Evolutionary conservation across 2,113 vertebrate genomes (phyloP).

Genomic region (Regulus satrapa): DNA sequence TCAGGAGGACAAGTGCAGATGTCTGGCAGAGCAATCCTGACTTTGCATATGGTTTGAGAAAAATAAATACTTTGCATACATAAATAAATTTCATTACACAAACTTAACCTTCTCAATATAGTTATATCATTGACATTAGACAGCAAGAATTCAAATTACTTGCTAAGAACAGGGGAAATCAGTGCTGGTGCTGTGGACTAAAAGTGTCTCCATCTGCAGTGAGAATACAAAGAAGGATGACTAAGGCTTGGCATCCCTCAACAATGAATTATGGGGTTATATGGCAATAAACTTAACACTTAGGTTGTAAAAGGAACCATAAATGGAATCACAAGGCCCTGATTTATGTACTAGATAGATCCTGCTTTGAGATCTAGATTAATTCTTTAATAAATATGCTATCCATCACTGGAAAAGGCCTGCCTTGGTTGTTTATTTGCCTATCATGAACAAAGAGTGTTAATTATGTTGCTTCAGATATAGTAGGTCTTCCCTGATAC

Average conservation of each 20-base stretch:
- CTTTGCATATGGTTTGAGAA: not conserved
- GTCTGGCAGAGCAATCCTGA: not conserved
- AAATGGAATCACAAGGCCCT: slow-evolving; percentile 70
- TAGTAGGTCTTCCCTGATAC: slow-evolving; percentile 24
- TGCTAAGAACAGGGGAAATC: not conserved
- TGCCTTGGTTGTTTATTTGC: slow-evolving; percentile 54
- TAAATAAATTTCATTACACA: not conserved
- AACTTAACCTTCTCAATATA: not conserved
- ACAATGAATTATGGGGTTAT: slow-evolving; percentile 30
- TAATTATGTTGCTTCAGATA: slow-evolving; percentile 55
- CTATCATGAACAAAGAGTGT: slow-evolving; percentile 41
- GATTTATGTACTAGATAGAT: slow-evolving; percentile 46
- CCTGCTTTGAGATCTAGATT: slow-evolving; percentile 32
- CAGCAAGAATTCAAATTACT: not conserved
- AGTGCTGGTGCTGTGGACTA: not conserved
- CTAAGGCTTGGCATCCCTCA: not conserved
- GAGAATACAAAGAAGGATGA: not conserved
- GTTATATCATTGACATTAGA: not conserved
- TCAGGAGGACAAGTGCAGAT: not conserved
- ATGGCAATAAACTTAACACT: slow-evolving; percentile 65
- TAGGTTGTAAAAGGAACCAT: slow-evolving; percentile 47
- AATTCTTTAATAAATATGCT: slow-evolving; percentile 58
- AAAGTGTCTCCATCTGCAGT: not conserved
- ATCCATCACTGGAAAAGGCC: slow-evolving; percentile 45
- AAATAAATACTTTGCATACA: not conserved